phyloP scores from a whole-genome alignment of 2,113 vertebrate species.

The Morone saxatilis region DNA sequence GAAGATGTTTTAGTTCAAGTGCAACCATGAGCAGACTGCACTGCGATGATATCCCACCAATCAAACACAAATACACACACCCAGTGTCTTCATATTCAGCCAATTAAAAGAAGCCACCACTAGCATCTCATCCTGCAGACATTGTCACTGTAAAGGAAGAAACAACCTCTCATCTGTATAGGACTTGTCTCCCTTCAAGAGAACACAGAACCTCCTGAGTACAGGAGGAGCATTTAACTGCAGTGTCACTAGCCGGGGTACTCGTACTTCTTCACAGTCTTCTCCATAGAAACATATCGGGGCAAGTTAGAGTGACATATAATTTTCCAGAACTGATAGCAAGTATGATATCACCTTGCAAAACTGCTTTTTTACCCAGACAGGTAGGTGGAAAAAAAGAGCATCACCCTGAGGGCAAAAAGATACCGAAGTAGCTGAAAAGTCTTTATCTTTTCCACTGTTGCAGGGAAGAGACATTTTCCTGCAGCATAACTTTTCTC shows the following conservation, averaged over 20 bases:
- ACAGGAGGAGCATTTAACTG: constrained; percentile 49
- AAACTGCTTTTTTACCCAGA: constrained; percentile 70
- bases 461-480: constrained; percentile 66
- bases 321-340: constrained; percentile 82
- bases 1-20: constrained; percentile 34
- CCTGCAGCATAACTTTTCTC: constrained; percentile 50
- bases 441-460: constrained; percentile 74
- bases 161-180: constrained; percentile 24
- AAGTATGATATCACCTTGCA: constrained; percentile 79
- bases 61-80: constrained; percentile 13
- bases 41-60: constrained; percentile 10
- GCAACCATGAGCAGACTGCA: background rate
- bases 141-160: constrained; percentile 33
- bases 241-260: constrained; percentile 48
- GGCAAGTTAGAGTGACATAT: constrained; percentile 81
- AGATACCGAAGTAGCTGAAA: constrained; percentile 70
- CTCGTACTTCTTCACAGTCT: constrained; percentile 56
- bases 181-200: constrained; percentile 40
- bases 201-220: constrained; percentile 35
- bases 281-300: constrained; percentile 66
- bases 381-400: constrained; percentile 66
- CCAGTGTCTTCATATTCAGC: constrained; percentile 23
- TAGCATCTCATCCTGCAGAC: constrained; percentile 25
- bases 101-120: constrained; percentile 51
- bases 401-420: constrained; percentile 69